A percentile compares a stretch with the other conserved stretches of the same genome.
Conservation (phyloP, 1,140 invertebrate species). For the Stenopsyche tienmushanensis region DNA sequence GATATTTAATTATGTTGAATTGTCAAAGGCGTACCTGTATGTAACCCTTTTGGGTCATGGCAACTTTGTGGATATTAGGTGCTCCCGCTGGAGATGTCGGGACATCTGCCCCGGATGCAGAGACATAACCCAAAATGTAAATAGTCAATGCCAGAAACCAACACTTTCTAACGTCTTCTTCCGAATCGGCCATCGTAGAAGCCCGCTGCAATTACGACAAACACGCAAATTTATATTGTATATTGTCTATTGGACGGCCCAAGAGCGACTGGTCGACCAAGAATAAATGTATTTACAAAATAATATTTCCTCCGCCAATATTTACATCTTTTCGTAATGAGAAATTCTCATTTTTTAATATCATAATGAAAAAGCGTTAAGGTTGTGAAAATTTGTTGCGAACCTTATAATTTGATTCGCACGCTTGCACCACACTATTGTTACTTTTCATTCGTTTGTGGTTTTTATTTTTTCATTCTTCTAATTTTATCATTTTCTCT, state of each 20-base stretch:
- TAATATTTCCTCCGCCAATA: neutral
- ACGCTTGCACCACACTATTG: too few relatives aligned
- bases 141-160: too few relatives aligned
- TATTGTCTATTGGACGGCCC: neutral
- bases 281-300: too few relatives aligned
- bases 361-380: neutral
- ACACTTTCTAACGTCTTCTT: too few relatives aligned
- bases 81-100: neutral
- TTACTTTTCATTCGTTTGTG: neutral
- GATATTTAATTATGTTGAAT: too few relatives aligned
- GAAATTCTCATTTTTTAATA: neutral
- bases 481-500: neutral
- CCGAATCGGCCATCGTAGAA: neutral
- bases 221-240: neutral
- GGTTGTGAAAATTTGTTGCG: neutral
- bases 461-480: neutral
- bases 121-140: too few relatives aligned
- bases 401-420: neutral
- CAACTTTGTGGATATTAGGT: constrained; percentile 62
- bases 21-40: too few relatives aligned
- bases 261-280: neutral
- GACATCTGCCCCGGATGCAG: neutral
- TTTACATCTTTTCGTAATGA: neutral
- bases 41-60: constrained; percentile 65
- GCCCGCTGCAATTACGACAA: neutral